Percentiles rank a stretch among this genome's conserved stretches.
These are phyloP conservation scores for Mus musculus DNA, from an alignment of 2,113 vertebrate genomes.

Conservation along the genomic window GRCm39 chr4:66221001-66221500, in stretches of 20 bases:
- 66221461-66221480: background rate
- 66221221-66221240: slow-evolving; percentile 71
- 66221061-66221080: background rate
- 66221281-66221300: background rate
- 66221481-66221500: too few relatives aligned
- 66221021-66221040: background rate
- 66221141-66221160: background rate
- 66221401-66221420: background rate
- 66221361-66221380: background rate
- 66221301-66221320: background rate
- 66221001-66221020: accelerated
- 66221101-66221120: background rate
- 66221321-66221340: slow-evolving; percentile 20
- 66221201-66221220: slow-evolving; percentile 71
- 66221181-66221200: slow-evolving; percentile 46
- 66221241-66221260: slow-evolving; percentile 55
- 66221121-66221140: background rate
- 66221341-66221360: background rate
- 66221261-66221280: slow-evolving; percentile 59
- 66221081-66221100: background rate
- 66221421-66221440: background rate
- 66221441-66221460: accelerated
- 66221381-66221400: background rate
- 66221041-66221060: accelerated
- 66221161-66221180: background rate